These are phyloP conservation scores for Danio albolineatus DNA, from an alignment of 2,797 vertebrate genomes.

Conservation along the genomic window DNA sequence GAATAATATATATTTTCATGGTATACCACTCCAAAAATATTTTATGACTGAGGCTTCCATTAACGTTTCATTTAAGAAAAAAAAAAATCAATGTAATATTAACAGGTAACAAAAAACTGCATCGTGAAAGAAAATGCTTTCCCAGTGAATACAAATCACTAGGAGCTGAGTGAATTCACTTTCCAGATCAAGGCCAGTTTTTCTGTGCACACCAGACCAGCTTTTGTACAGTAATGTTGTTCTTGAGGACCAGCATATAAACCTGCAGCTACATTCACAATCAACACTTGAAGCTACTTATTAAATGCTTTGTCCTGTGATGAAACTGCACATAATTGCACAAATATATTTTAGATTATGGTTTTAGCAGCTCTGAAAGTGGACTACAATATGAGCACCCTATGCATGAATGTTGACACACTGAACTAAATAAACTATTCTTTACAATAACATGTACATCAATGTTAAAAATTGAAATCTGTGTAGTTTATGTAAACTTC, in stretches of 20 bases:
- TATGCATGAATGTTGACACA: background rate
- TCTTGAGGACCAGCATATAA: background rate
- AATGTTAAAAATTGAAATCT: background rate
- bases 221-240: constrained; percentile 24
- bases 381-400: background rate
- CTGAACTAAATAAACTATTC: background rate
- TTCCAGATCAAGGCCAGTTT: constrained; percentile 43
- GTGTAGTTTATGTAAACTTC: too few species aligned
- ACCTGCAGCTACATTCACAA: background rate
- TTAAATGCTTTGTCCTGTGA: too few species aligned
- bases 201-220: constrained; percentile 37
- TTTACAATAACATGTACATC: background rate
- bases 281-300: constrained; percentile 4
- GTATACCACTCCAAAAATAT: constrained; percentile 16
- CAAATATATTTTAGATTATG: constrained; percentile 1
- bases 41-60: background rate
- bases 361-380: background rate
- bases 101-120: background rate
- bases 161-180: constrained; percentile 5
- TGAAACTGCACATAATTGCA: background rate
- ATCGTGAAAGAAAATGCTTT: constrained; percentile 34
- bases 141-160: background rate
- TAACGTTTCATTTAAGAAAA: background rate
- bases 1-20: constrained; percentile 17
- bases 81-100: constrained; percentile 24